phyloP scores from a whole-genome alignment of 92 coral and sea anemone species.

The Heteractis magnifica region DNA sequence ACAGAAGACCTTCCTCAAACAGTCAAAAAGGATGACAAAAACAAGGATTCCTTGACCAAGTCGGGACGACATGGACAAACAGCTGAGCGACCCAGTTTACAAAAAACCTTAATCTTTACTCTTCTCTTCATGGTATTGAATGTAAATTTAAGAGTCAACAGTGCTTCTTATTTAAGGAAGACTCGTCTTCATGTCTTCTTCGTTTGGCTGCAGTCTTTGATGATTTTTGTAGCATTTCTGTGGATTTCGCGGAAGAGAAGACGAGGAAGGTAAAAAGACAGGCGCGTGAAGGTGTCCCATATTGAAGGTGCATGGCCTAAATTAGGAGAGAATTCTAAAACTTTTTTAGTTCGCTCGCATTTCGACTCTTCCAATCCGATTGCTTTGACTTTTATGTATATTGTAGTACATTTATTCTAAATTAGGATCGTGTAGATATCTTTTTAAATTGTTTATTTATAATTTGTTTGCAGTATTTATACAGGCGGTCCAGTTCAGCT shows the following conservation, averaged over 20 bases:
- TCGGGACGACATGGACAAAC: background rate
- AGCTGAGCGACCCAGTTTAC: background rate
- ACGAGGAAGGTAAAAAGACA: background rate
- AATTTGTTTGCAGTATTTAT: too few species aligned
- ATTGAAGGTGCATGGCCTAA: too few species aligned
- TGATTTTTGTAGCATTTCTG: background rate
- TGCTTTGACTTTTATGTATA: too few species aligned
- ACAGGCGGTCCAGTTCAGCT: too few species aligned
- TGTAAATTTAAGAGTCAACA: background rate
- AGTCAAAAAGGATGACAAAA: background rate
- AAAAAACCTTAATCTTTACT: background rate
- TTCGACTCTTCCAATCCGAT: too few species aligned
- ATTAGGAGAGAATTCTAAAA: too few species aligned
- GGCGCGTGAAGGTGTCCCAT: too few species aligned
- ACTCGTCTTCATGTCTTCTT: conserved; percentile 38
- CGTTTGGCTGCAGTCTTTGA: conserved; percentile 36
- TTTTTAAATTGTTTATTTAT: too few species aligned
- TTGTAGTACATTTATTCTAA: too few species aligned
- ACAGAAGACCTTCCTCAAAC: background rate
- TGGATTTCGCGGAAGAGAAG: background rate
- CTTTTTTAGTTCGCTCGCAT: too few species aligned
- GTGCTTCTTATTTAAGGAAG: conserved; percentile 24
- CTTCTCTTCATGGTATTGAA: background rate
- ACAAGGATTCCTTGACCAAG: background rate
- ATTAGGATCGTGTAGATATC: too few species aligned